phyloP scores from a whole-genome alignment of 2,113 vertebrate genomes.

The Eulemur rufifrons region DNA sequence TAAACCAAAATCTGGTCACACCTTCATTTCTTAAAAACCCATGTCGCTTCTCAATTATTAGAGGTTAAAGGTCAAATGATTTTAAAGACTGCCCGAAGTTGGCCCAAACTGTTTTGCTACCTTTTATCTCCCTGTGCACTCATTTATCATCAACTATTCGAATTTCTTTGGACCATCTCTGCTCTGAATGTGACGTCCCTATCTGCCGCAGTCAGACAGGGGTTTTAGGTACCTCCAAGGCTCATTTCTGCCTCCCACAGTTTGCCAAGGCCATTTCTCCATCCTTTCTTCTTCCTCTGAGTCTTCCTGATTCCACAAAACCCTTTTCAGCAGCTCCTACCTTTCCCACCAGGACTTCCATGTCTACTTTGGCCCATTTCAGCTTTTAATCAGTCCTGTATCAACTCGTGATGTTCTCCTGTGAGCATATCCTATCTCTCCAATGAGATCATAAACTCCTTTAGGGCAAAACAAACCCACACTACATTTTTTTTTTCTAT shows the following conservation, averaged over 20 bases:
- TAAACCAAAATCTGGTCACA: not conserved
- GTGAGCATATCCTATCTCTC: not conserved
- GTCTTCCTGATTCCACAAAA: not conserved
- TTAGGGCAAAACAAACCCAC: not conserved
- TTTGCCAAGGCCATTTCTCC: not conserved
- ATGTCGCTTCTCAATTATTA: not conserved
- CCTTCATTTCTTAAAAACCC: not conserved
- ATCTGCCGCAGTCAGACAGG: not conserved
- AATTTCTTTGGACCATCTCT: not conserved
- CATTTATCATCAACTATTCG: not conserved
- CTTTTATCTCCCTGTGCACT: not conserved
- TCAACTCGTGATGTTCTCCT: not conserved
- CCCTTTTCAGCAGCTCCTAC: not conserved
- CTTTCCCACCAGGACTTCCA: not conserved
- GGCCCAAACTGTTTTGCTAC: not conserved
- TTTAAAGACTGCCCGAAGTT: not conserved
- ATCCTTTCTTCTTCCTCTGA: not conserved
- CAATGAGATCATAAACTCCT: not conserved
- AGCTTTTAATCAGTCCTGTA: not conserved
- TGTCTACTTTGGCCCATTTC: not conserved
- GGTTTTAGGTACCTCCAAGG: fast-evolving
- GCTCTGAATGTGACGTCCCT: not conserved
- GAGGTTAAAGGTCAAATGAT: not conserved
- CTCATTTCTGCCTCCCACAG: not conserved
- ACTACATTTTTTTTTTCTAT: not conserved